A percentile compares a stretch with the other conserved stretches of the same genome.
These are phyloP conservation scores for Macroteleia sp. DNA, from an alignment of 2,888 invertebrate genomes.

Conservation along the genomic window DNA sequence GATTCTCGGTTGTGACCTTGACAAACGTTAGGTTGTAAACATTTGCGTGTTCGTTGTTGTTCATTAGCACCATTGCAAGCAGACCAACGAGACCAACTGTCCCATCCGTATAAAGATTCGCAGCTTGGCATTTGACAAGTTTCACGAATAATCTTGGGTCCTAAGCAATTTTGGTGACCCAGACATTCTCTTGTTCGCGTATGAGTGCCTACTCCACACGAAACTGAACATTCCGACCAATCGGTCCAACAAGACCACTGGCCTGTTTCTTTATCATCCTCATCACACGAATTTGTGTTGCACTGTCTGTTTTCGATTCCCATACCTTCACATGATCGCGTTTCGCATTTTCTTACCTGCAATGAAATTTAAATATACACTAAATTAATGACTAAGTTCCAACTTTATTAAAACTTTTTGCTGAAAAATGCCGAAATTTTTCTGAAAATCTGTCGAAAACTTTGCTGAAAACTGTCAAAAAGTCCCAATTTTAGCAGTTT, in stretches of 20 bases:
- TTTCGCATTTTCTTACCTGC: conserved; percentile 85
- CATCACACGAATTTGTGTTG: conserved; percentile 88
- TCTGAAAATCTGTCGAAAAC: too few species aligned
- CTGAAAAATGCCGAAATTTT: too few species aligned
- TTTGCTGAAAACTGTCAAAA: too few species aligned
- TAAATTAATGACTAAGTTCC: too few species aligned
- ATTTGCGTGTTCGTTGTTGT: conserved; percentile 89
- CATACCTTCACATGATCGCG: conserved; percentile 85
- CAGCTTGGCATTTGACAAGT: conserved; percentile 89
- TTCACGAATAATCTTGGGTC: conserved; percentile 87
- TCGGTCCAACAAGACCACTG: conserved; percentile 95
- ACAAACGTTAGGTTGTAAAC: conserved; percentile 87
- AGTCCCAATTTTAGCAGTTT: too few species aligned
- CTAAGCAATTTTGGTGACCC: conserved; percentile 85
- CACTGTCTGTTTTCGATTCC: conserved; percentile 88
- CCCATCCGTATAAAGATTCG: conserved; percentile 89
- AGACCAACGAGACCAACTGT: conserved; percentile 90
- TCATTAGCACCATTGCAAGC: conserved; percentile 87
- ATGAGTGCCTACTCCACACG: conserved; percentile 89
- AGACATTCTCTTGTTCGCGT: conserved; percentile 88
- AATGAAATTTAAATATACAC: too few species aligned
- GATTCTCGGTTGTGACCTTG: conserved; percentile 89
- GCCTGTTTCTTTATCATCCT: conserved; percentile 80
- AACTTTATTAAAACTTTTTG: too few species aligned
- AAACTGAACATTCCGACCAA: conserved; percentile 91